phyloP scores from a whole-genome alignment of 2,113 vertebrate genomes.

The Rhipidura dahli region DNA sequence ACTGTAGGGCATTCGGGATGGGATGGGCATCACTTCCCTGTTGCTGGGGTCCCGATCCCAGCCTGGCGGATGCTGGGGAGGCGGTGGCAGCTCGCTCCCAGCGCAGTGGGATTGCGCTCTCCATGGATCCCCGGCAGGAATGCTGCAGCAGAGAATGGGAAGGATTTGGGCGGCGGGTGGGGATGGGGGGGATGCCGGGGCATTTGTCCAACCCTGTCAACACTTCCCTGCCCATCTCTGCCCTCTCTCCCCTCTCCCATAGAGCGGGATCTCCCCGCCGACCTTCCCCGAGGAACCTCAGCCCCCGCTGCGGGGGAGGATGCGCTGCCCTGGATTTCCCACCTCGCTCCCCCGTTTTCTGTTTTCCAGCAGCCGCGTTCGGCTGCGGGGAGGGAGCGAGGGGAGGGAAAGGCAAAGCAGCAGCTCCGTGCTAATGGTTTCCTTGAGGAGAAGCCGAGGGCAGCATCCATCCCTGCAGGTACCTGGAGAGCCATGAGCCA shows the following conservation, averaged over 20 bases:
- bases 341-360: neutral
- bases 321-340: neutral
- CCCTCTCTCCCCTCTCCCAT: neutral
- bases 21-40: neutral
- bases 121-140: neutral
- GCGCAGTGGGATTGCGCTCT: neutral
- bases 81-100: neutral
- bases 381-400: neutral
- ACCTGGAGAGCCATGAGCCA: neutral
- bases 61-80: accelerated
- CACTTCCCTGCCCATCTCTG: accelerated
- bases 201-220: accelerated
- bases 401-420: neutral
- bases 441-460: neutral
- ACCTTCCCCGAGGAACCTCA: neutral
- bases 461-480: neutral
- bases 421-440: neutral
- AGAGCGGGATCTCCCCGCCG: neutral
- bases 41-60: neutral
- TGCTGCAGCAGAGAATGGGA: neutral
- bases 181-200: neutral
- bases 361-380: neutral
- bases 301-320: neutral
- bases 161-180: neutral
- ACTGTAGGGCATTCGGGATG: accelerated